A percentile compares a stretch with the other conserved stretches of the same genome.
phyloP scores from a whole-genome alignment of 2,113 vertebrate genomes.

The Isichthys henryi region DNA sequence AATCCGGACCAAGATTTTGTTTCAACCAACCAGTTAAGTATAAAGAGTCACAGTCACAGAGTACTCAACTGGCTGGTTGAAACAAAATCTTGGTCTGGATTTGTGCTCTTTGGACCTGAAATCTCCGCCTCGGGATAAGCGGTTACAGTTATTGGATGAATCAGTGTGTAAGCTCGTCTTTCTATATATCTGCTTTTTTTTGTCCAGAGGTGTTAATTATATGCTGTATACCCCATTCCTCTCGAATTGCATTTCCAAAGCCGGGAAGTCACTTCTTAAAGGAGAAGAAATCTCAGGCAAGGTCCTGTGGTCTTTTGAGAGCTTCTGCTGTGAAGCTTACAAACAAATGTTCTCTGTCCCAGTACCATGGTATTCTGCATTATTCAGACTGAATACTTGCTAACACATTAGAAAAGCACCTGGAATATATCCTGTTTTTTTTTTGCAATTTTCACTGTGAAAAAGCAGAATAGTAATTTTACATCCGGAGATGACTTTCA shows the following conservation, averaged over 20 bases:
- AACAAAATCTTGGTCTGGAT: too few species aligned
- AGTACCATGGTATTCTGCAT: background rate
- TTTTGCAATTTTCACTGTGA: background rate
- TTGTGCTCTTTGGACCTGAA: too few species aligned
- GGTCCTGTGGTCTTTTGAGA: background rate
- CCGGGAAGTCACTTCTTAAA: background rate
- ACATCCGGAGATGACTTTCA: background rate
- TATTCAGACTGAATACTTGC: background rate
- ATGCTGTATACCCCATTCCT: background rate
- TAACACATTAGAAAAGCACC: background rate
- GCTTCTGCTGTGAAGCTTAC: background rate
- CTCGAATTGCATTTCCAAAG: background rate
- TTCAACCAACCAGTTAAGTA: too few species aligned
- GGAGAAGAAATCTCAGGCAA: background rate
- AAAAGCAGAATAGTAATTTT: background rate
- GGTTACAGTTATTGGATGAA: too few species aligned
- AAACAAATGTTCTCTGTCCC: background rate
- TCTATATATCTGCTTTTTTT: background rate
- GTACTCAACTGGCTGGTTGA: too few species aligned
- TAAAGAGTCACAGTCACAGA: too few species aligned
- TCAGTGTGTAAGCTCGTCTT: background rate
- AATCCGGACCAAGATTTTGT: too few species aligned
- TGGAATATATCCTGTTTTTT: background rate
- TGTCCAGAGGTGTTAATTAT: background rate
- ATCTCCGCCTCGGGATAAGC: too few species aligned